A percentile compares a stretch with the other conserved stretches of the same genome.
Evolutionary conservation across 2,797 vertebrate genomes (phyloP).

Genomic region (Eidolon dupreanum): DNA sequence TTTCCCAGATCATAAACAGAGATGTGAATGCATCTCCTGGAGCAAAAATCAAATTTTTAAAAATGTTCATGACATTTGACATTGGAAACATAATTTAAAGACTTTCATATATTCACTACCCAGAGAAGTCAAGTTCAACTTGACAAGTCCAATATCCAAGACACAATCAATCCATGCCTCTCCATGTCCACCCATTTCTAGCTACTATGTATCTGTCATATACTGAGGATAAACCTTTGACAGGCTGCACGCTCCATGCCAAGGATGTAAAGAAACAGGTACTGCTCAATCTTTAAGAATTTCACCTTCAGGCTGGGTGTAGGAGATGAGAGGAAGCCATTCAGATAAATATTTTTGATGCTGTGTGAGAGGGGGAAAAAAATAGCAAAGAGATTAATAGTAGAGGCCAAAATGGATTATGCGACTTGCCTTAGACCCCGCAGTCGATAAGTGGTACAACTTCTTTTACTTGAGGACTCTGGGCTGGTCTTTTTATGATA

Average conservation of each 20-base stretch:
- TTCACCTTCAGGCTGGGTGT: not conserved
- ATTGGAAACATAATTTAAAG: not conserved
- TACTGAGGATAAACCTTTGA: not conserved
- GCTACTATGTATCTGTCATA: not conserved
- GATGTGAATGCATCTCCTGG: not conserved
- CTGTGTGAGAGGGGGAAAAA: not conserved
- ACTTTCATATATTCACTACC: not conserved
- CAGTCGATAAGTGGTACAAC: not conserved
- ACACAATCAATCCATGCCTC: fast-evolving
- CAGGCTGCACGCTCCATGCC: not conserved
- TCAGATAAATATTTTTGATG: not conserved
- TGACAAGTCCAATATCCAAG: not conserved
- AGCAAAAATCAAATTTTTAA: not conserved
- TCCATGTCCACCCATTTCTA: not conserved
- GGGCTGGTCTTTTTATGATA: not conserved
- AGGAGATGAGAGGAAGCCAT: not conserved
- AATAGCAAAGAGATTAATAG: not conserved
- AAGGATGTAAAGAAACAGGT: not conserved
- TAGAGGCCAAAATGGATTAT: not conserved
- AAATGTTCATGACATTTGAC: not conserved
- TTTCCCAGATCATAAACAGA: not conserved
- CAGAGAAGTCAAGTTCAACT: not conserved
- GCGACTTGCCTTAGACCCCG: not conserved
- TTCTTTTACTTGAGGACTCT: not conserved
- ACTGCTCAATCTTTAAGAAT: not conserved